Conservation (phyloP, 2,888 invertebrate species). For the Tethea ocularis region DNA sequence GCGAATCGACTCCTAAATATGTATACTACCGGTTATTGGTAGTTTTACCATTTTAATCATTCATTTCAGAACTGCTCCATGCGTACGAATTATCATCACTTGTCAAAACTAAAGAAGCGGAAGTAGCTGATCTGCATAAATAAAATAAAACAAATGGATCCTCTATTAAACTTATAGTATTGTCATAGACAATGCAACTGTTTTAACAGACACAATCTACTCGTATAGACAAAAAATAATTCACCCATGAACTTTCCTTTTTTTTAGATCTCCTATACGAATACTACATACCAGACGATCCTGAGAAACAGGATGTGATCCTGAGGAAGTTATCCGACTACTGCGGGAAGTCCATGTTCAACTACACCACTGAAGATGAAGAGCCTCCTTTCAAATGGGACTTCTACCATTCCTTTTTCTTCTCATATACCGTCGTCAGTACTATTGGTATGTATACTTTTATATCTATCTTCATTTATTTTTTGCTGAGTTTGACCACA, state of each 20-base stretch:
- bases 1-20: too few species aligned
- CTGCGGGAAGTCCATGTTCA: slow-evolving; percentile 89
- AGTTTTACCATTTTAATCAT: too few species aligned
- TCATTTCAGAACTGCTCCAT: too few species aligned
- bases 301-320: slow-evolving; percentile 83
- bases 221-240: background rate
- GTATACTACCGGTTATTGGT: too few species aligned
- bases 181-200: too few species aligned
- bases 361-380: slow-evolving; percentile 84
- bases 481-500: too few species aligned
- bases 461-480: background rate
- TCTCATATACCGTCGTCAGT: slow-evolving; percentile 95
- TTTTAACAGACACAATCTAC: too few species aligned
- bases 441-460: slow-evolving; percentile 88
- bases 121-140: too few species aligned
- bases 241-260: background rate
- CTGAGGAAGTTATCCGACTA: slow-evolving; percentile 86
- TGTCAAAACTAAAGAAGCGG: too few species aligned
- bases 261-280: slow-evolving; percentile 85
- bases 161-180: too few species aligned
- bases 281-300: slow-evolving; percentile 82
- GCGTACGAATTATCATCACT: too few species aligned
- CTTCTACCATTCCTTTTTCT: slow-evolving; percentile 95
- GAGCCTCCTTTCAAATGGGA: slow-evolving; percentile 90
- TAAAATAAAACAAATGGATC: too few species aligned